Evolutionary conservation across 1,140 invertebrate genomes (phyloP), one percentile per base, ranked within the genome.

Genomic region (Whitmania pigra): DNA sequence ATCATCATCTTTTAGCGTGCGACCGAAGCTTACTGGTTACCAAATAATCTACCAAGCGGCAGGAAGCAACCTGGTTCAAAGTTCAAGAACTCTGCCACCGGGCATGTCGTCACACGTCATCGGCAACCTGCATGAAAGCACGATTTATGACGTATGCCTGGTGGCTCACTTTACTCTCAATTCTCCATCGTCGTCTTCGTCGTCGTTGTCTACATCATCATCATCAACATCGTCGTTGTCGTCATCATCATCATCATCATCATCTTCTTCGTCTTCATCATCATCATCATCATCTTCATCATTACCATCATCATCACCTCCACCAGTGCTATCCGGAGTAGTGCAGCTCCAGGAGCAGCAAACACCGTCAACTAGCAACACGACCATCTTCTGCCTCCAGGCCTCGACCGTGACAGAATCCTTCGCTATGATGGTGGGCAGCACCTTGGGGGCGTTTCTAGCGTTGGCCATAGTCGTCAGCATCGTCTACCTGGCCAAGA

Each of bases 321-420:
- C 31, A 57, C 5, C 54, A 57, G 9, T 57, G 20, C 54, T 25
- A 31, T 18, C 22, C 1, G 22, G 20, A 31, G 9, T 25, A 6
- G 15, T 13, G 57, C 57, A 63, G 9, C 9, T 49, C 18, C 57
- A n/a, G 22, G 57, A 63, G 22, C 57, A 1, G 29, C 11, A 63
- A 22, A 63, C 1, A 11, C 57, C 22, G 20, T 13, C 57, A 20
- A 15, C 6, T 18, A 63, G 22, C 57, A 31, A 63, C 57, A 63
- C 57, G 29, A 63, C 22, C 57, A 63, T 63, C 22, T 25, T 31
- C 29, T 63, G 57, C 57, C 22, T 63, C 57, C 57, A 63, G 57
- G 57, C 57, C 20, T 63, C 57, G 22, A 63, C 57, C 9, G 22
- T 25, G 20, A 63, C 57, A n/a, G 57, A 31, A 7, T 63, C 57